These are phyloP conservation scores for Muntiacus muntjak DNA, from an alignment of 2,113 vertebrate species.

Conservation along the genomic window DNA sequence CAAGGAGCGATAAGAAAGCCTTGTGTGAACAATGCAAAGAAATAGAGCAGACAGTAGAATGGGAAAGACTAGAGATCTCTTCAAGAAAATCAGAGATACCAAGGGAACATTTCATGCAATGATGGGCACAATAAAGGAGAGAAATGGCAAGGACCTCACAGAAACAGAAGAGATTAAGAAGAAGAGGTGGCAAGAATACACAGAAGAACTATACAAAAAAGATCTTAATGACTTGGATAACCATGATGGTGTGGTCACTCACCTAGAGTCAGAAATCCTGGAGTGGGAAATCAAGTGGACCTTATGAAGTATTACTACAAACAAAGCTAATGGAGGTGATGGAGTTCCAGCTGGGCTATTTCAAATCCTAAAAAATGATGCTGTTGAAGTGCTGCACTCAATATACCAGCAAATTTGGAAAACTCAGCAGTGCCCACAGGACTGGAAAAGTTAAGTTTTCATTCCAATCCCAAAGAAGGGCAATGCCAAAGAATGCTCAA, in stretches of 20 bases:
- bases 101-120: background rate
- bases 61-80: background rate
- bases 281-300: background rate
- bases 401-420: background rate
- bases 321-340: background rate
- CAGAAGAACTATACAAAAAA: background rate
- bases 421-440: background rate
- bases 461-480: background rate
- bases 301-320: background rate
- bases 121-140: background rate
- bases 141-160: background rate
- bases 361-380: background rate
- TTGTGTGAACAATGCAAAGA: background rate
- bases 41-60: background rate
- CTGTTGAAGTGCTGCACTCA: background rate
- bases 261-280: background rate
- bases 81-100: background rate
- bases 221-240: background rate
- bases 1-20: background rate
- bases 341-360: background rate
- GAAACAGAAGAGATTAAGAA: background rate
- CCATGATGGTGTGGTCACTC: background rate
- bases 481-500: background rate
- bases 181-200: background rate
- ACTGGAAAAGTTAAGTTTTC: background rate